Evolutionary conservation across 2,113 vertebrate species (phyloP).

Genomic region (Ptyas mucosa): DNA sequence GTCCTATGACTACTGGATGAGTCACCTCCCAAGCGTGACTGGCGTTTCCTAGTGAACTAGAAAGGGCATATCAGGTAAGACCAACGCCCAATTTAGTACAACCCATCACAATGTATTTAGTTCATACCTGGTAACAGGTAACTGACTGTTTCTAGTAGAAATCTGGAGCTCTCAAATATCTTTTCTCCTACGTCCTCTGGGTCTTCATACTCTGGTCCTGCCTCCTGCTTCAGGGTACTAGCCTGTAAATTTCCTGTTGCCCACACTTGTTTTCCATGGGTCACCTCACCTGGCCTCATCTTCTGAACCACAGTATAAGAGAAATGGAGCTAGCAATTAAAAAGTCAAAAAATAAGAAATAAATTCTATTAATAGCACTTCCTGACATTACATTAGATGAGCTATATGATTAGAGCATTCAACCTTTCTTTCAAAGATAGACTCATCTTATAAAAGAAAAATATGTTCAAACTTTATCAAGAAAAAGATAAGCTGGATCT

Average conservation of each 20-base stretch:
- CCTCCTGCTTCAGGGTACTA: neutral
- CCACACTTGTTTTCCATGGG: neutral
- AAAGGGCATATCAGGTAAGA: too few relatives aligned
- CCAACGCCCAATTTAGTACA: too few relatives aligned
- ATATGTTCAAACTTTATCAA: neutral
- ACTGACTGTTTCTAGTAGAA: neutral
- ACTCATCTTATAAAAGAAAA: neutral
- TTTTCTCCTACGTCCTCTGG: neutral
- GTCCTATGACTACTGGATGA: too few relatives aligned
- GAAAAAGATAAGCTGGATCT: neutral
- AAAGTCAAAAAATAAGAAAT: neutral
- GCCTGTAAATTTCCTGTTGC: neutral
- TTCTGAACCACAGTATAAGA: neutral
- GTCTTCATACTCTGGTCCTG: neutral
- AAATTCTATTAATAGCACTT: neutral
- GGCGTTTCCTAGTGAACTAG: too few relatives aligned
- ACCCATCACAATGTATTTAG: neutral
- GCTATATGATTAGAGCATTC: neutral
- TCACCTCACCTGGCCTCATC: neutral
- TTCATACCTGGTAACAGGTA: neutral
- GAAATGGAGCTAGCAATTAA: neutral
- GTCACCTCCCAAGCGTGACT: too few relatives aligned
- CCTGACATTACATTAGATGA: neutral
- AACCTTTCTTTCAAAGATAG: neutral
- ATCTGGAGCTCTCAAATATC: neutral